These are phyloP conservation scores for Takifugu flavidus DNA, from an alignment of 2,113 vertebrate species.

Conservation along the genomic window DNA sequence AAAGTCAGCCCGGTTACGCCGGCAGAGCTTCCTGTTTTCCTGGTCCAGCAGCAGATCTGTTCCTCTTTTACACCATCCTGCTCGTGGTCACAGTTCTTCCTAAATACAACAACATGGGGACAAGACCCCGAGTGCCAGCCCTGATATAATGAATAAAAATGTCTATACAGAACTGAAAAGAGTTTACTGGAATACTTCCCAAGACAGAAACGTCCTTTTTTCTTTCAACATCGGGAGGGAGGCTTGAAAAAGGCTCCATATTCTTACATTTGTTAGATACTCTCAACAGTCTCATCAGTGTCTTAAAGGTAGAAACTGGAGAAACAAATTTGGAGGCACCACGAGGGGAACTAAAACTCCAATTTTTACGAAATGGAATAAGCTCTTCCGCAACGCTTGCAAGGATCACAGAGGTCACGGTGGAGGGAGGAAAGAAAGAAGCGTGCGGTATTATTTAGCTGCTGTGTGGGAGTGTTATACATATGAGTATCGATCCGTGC, in stretches of 20 bases:
- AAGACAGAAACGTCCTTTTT: too few relatives aligned
- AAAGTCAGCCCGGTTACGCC: slow-evolving; percentile 18
- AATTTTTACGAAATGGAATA: slow-evolving; percentile 19
- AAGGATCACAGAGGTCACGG: slow-evolving; percentile 49
- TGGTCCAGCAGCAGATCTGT: background rate
- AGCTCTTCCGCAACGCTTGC: slow-evolving; percentile 25
- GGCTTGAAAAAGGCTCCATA: too few relatives aligned
- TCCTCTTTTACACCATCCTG: too few relatives aligned
- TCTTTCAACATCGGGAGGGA: too few relatives aligned
- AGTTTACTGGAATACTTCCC: too few relatives aligned
- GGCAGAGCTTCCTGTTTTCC: background rate
- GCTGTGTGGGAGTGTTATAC: slow-evolving; percentile 60
- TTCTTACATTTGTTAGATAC: too few relatives aligned
- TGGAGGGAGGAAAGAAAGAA: slow-evolving; percentile 38
- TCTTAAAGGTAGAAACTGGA: background rate
- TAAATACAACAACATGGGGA: too few relatives aligned
- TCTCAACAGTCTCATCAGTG: too few relatives aligned
- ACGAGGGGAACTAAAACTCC: slow-evolving; percentile 6
- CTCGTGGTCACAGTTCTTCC: too few relatives aligned
- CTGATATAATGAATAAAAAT: too few relatives aligned
- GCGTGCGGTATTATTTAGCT: slow-evolving; percentile 33
- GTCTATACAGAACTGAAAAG: too few relatives aligned
- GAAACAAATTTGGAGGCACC: background rate
- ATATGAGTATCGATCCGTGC: slow-evolving; percentile 55
- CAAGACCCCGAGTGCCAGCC: too few relatives aligned